Evolutionary conservation across 2,888 invertebrate genomes (phyloP).

Genomic region (Eilema sororculum): DNA sequence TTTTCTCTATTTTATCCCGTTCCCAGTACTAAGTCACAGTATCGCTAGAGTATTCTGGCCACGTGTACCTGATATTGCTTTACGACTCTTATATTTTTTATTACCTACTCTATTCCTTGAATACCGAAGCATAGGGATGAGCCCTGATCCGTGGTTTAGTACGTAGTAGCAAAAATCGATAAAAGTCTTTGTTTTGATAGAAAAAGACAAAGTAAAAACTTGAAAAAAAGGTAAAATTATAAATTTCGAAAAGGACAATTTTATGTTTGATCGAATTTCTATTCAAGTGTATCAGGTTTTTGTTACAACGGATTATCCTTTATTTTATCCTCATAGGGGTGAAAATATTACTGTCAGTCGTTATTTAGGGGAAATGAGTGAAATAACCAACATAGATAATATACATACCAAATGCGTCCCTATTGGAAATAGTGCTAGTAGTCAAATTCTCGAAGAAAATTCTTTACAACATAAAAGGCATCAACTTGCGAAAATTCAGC

Average conservation of each 20-base stretch:
- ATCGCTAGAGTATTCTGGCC: constrained; percentile 48
- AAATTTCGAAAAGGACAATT: background rate
- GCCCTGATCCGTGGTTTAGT: background rate
- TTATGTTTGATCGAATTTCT: background rate
- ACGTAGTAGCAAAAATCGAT: background rate
- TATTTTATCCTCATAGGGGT: too few species aligned
- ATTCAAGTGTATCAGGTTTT: too few species aligned
- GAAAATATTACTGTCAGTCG: too few species aligned
- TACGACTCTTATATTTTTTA: constrained; percentile 64
- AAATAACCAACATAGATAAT: too few species aligned
- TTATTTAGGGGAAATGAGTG: too few species aligned
- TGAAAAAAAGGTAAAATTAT: background rate
- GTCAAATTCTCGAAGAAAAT: too few species aligned
- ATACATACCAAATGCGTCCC: too few species aligned
- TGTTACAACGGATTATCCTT: too few species aligned
- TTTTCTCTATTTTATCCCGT: constrained; percentile 32
- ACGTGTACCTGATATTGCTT: constrained; percentile 59
- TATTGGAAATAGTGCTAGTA: too few species aligned
- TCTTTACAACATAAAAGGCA: too few species aligned
- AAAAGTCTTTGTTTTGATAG: background rate
- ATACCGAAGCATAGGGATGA: constrained; percentile 40
- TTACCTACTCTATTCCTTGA: constrained; percentile 45
- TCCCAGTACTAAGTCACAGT: constrained; percentile 34
- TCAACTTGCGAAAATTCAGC: background rate
- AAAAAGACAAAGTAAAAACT: too few species aligned